A percentile compares a stretch with the other conserved stretches of the same genome.
phyloP scores from a whole-genome alignment of 2,113 vertebrate genomes.

The Panurus biarmicus region DNA sequence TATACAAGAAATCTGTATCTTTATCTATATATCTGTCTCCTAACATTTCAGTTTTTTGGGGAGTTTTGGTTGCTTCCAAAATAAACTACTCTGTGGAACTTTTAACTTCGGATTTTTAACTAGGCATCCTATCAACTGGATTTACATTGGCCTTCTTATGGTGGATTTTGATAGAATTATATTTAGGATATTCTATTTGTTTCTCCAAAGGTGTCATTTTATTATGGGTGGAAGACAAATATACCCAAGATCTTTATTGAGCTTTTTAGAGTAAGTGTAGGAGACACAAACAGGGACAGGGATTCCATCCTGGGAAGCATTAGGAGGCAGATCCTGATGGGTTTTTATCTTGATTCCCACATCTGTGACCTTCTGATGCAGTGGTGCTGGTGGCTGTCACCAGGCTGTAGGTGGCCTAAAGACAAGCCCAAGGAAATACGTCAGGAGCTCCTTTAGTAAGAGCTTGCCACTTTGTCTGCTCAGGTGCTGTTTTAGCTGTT shows the following conservation, averaged over 20 bases:
- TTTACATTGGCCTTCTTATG: neutral
- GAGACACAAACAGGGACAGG: neutral
- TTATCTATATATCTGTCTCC: neutral
- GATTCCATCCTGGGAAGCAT: neutral
- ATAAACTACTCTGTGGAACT: neutral
- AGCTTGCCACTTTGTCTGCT: neutral
- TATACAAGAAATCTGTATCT: neutral
- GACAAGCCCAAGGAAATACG: neutral
- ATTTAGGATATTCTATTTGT: no score
- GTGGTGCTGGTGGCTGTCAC: neutral
- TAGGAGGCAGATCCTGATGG: neutral
- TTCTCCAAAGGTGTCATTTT: neutral
- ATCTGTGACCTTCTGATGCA: neutral
- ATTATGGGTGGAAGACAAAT: neutral
- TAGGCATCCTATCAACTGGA: neutral
- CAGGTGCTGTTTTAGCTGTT: neutral
- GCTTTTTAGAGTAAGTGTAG: neutral
- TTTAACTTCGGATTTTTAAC: neutral
- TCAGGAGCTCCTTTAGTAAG: neutral
- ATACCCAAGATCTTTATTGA: neutral
- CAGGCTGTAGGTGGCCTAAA: fast-evolving
- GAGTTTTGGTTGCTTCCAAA: neutral
- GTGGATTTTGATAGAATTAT: neutral
- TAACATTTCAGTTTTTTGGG: neutral
- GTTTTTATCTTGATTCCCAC: neutral